Evolutionary conservation across 2,888 invertebrate genomes (phyloP).

Genomic region (Zelleria hepariella): DNA sequence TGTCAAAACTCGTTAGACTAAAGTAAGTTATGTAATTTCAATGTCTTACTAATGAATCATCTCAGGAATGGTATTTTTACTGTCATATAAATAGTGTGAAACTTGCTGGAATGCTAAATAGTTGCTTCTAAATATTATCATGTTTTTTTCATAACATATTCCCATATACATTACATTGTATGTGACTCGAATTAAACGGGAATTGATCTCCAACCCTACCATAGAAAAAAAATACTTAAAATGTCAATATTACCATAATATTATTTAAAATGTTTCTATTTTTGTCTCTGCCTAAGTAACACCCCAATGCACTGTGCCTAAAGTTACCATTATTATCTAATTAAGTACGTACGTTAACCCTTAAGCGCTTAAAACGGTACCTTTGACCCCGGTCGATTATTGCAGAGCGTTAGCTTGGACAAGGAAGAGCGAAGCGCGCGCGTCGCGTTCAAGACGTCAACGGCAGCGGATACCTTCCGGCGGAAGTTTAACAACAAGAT

Average conservation of each 20-base stretch:
- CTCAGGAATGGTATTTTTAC: too few relatives aligned
- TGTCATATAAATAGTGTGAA: too few relatives aligned
- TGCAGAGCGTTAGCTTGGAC: conserved; percentile 61
- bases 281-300: not conserved
- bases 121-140: too few relatives aligned
- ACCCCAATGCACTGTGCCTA: not conserved
- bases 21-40: too few relatives aligned
- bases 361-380: too few relatives aligned
- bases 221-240: not conserved
- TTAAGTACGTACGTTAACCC: not conserved
- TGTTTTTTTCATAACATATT: too few relatives aligned
- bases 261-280: not conserved
- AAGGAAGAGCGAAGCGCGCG: conserved; percentile 54
- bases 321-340: not conserved
- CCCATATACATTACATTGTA: too few relatives aligned
- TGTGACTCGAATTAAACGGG: too few relatives aligned
- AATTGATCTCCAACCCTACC: not conserved
- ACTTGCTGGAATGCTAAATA: too few relatives aligned
- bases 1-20: not conserved
- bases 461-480: conserved; percentile 52
- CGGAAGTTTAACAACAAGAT: conserved; percentile 64
- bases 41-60: too few relatives aligned
- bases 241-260: not conserved
- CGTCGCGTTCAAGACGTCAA: conserved; percentile 46
- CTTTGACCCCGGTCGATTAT: too few relatives aligned